Percentiles rank a stretch among this genome's conserved stretches.
These are phyloP conservation scores for Heliocidaris erythrogramma DNA, from an alignment of 35 echinoderm and acorn worm species.

Conservation along the genomic window DNA sequence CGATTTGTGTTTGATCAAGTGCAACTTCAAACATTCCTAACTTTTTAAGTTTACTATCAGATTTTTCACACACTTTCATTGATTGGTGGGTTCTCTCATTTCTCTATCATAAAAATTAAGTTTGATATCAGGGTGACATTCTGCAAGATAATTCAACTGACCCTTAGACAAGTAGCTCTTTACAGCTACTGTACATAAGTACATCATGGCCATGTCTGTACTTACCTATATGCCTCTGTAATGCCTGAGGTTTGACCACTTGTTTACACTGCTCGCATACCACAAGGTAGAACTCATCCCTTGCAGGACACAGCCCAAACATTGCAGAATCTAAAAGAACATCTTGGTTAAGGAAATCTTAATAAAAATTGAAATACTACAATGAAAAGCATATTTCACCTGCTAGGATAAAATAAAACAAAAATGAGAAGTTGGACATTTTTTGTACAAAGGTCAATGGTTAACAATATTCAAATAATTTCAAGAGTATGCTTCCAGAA, in stretches of 20 bases:
- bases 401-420: conserved; percentile 5
- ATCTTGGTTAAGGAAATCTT: conserved; percentile 58
- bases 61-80: not conserved
- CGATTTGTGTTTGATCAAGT: too few relatives aligned
- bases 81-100: not conserved
- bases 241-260: conserved; percentile 93
- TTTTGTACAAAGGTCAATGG: too few relatives aligned
- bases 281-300: conserved; percentile 98
- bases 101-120: not conserved
- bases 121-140: not conserved
- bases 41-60: not conserved
- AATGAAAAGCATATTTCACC: not conserved
- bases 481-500: too few relatives aligned
- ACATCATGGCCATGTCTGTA: not conserved
- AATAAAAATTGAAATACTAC: not conserved
- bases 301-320: conserved; percentile 97
- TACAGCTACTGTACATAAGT: too few relatives aligned
- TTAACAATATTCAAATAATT: too few relatives aligned
- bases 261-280: conserved; percentile 91
- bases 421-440: not conserved
- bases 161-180: too few relatives aligned
- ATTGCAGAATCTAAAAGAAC: conserved; percentile 61
- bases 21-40: too few relatives aligned
- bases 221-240: conserved; percentile 97
- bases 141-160: not conserved